Base-by-base conservation (phyloP, 2,888 invertebrate genomes). In the Apodemia zela region DNA sequence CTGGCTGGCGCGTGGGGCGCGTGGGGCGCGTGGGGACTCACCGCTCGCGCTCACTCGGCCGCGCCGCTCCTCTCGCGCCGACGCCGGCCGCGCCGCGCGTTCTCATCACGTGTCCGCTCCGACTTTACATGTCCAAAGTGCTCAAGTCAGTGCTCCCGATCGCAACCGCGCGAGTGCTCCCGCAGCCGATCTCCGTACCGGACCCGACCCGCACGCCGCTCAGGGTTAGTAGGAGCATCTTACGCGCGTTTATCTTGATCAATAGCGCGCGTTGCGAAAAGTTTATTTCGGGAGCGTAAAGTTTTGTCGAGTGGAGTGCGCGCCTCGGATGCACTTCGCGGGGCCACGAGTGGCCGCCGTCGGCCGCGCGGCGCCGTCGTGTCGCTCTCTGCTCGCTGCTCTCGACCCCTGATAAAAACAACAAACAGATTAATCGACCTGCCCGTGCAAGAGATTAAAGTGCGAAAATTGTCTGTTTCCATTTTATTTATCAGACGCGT, bases 91-190 rank as follows among this genome's bases (percentile, higher is more conserved):
- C 79, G 86, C 85, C 88, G 86, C 82, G 85, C 88, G 82, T 80
- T 77, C 72, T 73, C 73, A 73, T 74, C 79, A 77, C 83, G 85
- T 85, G 79, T 80, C 77, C 79, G 80, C 80, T 77, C 77, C 80
- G 77, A 81, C 88, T 80, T 81, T 86, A 88, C 85, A 88, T 89
- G 87, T 85, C 87, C 86, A 87, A 87, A 90, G 91, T 90, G 89
- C 79, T 89, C 77, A 85, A 89, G 80, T 85, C 90, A 89, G 90
- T 91, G 90, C 89, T 88, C 81, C 87, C 89, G 76, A 82, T 82
- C 82, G 84, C 86, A 78, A 84, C 84, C 85, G 87, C 88, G 84
- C 84, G 78, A 87, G 88, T 91, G 89, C 79, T 86, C 81, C 89
- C 87, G 84, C 88, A 86, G 82, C 82, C 78, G 73, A 82, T 83